Percentiles rank a stretch among this genome's conserved stretches.
These are phyloP conservation scores for Momotus momota DNA, from an alignment of 2,797 vertebrate genomes.

Conservation along the genomic window DNA sequence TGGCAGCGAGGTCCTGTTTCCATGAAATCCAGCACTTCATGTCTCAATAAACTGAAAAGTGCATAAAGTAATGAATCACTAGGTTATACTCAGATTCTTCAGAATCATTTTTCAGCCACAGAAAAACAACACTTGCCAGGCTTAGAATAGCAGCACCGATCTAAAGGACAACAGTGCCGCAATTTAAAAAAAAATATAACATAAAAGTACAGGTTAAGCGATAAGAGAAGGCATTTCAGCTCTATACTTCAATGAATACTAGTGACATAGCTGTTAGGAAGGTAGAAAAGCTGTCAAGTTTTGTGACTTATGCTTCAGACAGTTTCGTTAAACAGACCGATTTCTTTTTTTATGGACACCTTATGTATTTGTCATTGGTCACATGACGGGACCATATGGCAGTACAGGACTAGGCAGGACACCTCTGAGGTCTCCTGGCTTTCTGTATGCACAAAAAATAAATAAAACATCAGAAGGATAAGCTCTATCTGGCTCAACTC, in stretches of 20 bases:
- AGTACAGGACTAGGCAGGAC: background rate
- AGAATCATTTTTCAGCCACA: constrained; percentile 51
- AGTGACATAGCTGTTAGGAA: constrained; percentile 32
- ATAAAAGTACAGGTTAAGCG: constrained; percentile 55
- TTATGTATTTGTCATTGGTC: background rate
- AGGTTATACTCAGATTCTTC: constrained; percentile 51
- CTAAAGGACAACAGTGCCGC: constrained; percentile 17
- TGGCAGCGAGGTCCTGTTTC: constrained; percentile 27
- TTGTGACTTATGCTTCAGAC: constrained; percentile 34
- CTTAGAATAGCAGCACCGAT: constrained; percentile 37
- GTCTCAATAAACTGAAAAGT: constrained; percentile 52
- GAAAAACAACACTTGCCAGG: constrained; percentile 20
- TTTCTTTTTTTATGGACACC: background rate
- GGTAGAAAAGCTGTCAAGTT: constrained; percentile 35
- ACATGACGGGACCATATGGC: background rate
- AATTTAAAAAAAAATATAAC: background rate
- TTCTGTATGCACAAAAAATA: background rate
- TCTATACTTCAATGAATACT: constrained; percentile 49
- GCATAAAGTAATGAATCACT: constrained; percentile 53
- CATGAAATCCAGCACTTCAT: constrained; percentile 4
- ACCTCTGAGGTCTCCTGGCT: background rate
- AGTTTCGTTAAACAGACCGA: background rate
- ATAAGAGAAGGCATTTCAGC: constrained; percentile 52
- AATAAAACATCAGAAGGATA: background rate
- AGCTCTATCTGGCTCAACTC: background rate